Base-by-base conservation (phyloP, 2,113 vertebrate genomes). In the Mobula birostris region DNA sequence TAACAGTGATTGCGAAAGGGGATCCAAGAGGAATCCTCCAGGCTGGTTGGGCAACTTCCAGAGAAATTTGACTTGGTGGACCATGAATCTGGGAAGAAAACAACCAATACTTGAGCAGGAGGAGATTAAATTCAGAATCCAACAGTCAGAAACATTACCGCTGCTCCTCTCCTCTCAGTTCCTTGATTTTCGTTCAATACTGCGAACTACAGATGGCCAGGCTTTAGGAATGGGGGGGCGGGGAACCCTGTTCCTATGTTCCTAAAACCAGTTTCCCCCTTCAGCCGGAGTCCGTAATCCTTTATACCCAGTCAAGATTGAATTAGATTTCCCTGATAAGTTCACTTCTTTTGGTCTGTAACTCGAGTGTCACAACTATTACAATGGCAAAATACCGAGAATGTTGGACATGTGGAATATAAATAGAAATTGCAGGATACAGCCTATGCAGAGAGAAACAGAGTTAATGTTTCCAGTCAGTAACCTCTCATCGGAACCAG, bases 1-100 rank as follows among this genome's bases (percentile, higher is more conserved):
- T 99, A 99, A 94, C 99, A 99, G 95, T 98, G 95, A 95, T 99
- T 97, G 94, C 98, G 97, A 96, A 99, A 99, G 21, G 98, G 97
- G 94, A 99, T 97, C 99, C 99, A 99, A 0, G 97, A 96, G 0
- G 98, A 99, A 94, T 98, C 97, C 0, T 97, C 97, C 95, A 99
- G 70, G 0, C 97, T 95, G 87, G 97, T 97, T 2, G 98, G 98
- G 94, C 99, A 99, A 94, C 97, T 97, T 83, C 98, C 98, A 0
- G 96, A 96, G 95, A 97, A 97, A 83, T 94, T 97, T 97, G 97
- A 98, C 94, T 97, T 98, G 95, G 98, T 97, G 0, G 27, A 94
- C 90, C 95, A 94, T 0, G 95, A 95, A 9, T 96, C 97, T 97
- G 95, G 19, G 5, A 87, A 68, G 76, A 9, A 68, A 80, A 56